A percentile compares a stretch with the other conserved stretches of the same genome.
phyloP scores from a whole-genome alignment of 2,113 vertebrate species.

The Pongo abelii region DNA sequence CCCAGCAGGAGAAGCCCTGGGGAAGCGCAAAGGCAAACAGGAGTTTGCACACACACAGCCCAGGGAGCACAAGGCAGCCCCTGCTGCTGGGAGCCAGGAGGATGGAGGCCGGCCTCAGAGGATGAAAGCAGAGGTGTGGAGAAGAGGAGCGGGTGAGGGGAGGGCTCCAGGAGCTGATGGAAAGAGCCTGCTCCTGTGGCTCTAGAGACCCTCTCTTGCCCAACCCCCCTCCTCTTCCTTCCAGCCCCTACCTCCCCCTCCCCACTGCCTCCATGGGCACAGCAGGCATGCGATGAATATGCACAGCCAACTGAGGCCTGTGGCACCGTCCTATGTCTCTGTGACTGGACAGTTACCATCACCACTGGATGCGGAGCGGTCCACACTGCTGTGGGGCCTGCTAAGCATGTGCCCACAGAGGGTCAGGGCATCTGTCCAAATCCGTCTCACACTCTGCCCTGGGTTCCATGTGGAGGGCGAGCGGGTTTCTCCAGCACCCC shows the following conservation, averaged over 20 bases:
- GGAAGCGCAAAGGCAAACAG: neutral
- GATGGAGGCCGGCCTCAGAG: accelerated
- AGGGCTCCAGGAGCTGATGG: neutral
- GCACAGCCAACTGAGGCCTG: neutral
- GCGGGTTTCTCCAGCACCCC: neutral
- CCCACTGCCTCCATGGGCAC: accelerated
- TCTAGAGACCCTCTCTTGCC: neutral
- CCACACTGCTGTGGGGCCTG: neutral
- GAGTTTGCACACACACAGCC: neutral
- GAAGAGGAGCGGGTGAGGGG: too few relatives aligned
- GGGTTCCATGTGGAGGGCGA: accelerated
- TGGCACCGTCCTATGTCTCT: accelerated
- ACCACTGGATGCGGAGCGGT: accelerated
- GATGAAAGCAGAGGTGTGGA: neutral
- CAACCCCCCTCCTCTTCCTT: neutral
- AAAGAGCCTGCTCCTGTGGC: neutral
- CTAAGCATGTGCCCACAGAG: accelerated
- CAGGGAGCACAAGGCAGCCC: too few relatives aligned
- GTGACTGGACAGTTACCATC: accelerated
- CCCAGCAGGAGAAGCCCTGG: too few relatives aligned
- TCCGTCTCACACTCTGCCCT: too few relatives aligned
- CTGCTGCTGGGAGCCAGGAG: neutral
- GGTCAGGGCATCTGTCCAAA: neutral
- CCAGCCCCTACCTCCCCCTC: neutral
- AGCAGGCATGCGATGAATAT: neutral